Evolutionary conservation across 1,140 invertebrate genomes (phyloP).

Genomic region (Drosophila triauraria): DNA sequence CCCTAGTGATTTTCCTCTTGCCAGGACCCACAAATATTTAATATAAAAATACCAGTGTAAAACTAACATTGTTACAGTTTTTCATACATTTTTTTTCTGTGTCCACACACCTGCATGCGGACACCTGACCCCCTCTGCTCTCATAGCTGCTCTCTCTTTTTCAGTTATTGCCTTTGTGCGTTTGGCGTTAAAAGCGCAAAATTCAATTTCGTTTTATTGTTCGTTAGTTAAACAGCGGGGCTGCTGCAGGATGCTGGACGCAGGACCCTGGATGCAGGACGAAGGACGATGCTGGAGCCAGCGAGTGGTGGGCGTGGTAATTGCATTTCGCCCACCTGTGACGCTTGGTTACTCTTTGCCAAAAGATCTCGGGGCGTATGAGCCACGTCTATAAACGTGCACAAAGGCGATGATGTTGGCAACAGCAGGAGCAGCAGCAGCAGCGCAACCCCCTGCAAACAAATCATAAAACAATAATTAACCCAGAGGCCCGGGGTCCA

Average conservation of each 20-base stretch:
- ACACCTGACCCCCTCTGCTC: neutral
- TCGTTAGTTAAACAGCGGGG: constrained; percentile 75
- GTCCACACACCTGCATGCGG: constrained; percentile 36
- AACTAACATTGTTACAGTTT: neutral
- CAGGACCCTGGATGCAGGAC: neutral
- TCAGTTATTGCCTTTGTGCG: constrained; percentile 68
- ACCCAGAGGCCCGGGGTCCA: constrained; percentile 13
- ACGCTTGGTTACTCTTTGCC: constrained; percentile 52
- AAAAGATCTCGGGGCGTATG: constrained; percentile 51
- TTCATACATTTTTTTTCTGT: neutral
- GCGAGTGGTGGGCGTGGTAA: constrained; percentile 55
- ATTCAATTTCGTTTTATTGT: constrained; percentile 83
- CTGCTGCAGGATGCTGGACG: neutral
- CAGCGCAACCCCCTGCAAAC: constrained; percentile 6
- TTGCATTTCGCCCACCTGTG: constrained; percentile 76
- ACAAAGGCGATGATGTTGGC: constrained; percentile 22
- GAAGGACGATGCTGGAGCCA: neutral
- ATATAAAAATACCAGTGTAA: neutral
- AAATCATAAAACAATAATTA: constrained; percentile 52
- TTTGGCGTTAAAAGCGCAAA: constrained; percentile 81
- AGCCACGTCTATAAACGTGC: constrained; percentile 48
- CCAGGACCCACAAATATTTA: too few relatives aligned
- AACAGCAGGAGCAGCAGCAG: constrained; percentile 2
- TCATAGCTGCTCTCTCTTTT: constrained; percentile 16
- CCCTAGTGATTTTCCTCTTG: too few relatives aligned